A percentile compares a stretch with the other conserved stretches of the same genome.
Evolutionary conservation across 37 sponge, comb jelly and placozoan species (phyloP).

Genomic region (Agelas oroides): DNA sequence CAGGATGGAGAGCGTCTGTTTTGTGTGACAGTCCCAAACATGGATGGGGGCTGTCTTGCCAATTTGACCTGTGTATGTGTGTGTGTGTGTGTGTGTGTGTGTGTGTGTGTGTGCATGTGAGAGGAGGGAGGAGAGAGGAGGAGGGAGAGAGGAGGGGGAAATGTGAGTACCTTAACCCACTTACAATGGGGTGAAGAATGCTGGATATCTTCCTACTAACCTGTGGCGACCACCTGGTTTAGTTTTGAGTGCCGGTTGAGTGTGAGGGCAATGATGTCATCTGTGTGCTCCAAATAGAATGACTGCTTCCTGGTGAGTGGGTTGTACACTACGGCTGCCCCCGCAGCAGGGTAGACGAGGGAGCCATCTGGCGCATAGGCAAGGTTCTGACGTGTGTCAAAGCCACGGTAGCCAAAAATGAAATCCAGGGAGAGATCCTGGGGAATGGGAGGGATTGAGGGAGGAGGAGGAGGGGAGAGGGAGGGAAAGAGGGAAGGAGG

Average conservation of each 20-base stretch:
- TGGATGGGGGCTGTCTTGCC: constrained; percentile 88
- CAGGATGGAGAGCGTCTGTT: constrained; percentile 93
- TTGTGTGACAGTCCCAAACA: constrained; percentile 89
- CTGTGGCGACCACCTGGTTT: constrained; percentile 74
- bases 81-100: too few species aligned
- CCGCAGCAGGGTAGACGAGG: constrained; percentile 94
- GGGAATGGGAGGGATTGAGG: not conserved
- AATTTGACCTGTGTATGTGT: constrained; percentile 70
- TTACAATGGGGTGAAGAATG: too few species aligned
- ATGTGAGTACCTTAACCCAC: not conserved
- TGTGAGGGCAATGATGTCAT: constrained; percentile 90
- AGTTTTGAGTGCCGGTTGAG: constrained; percentile 72
- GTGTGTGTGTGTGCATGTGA: too few species aligned
- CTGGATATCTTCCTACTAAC: not conserved
- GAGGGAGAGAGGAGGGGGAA: too few species aligned
- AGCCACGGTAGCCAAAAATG: constrained; percentile 97
- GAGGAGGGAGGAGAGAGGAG: too few species aligned
- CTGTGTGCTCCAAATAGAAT: constrained; percentile 97
- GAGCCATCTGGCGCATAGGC: constrained; percentile 67
- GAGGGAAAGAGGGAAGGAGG: not conserved
- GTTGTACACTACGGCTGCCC: constrained; percentile 87
- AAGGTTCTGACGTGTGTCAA: constrained; percentile 94
- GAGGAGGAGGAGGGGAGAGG: not conserved
- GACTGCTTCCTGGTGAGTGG: constrained; percentile 75
- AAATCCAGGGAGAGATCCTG: constrained; percentile 86